Evolutionary conservation across 2,113 vertebrate genomes (phyloP), one percentile per base, ranked within the genome.

Genomic region (Neopipo cinnamomea): DNA sequence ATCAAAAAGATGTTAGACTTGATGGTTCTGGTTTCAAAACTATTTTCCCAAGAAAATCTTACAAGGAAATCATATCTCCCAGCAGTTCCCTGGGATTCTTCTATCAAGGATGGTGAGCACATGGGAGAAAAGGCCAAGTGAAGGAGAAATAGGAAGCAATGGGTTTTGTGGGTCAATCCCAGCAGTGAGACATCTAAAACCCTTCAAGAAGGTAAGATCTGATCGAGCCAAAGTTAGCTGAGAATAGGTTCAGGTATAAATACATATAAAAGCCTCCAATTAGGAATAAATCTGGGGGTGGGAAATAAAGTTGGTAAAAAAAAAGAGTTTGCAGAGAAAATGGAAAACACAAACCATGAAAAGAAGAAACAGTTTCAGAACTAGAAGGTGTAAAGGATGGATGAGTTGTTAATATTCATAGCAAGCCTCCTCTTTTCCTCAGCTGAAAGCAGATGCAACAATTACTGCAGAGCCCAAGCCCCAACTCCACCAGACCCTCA

Each of bases 331-430:
- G 61, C 39, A 37, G 73, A 94, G 84, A 87, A 95, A 92, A 96
- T 52, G 80, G 73, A 92, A 87, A 92, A 93, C 61, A 91, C 86
- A 91, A 89, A 74, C 8, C 83, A 65, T 2, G n/a, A 55, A 55
- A 93, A 86, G 83, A 62, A 87, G 94, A 75, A 97, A 96, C 76
- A 63, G 41, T 91, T 89, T 92, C 85, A 72, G 86, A 93, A 95
- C 19, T 63, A 39, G 91, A 96, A 96, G 93, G 96, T 94, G 91
- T 47, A 95, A 93, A 71, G 96, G 93, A 95, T 87, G 94, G 95
- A 71, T 92, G 96, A 88, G 76, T 85, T 89, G 89, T 97, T 97
- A 97, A 96, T 95, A 96, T 96, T 96, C 96, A 96, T 61, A 39
- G 89, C 94, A 91, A 96, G 89, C 83, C 94, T 96, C 89, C 94